phyloP scores from a whole-genome alignment of 2,888 invertebrate species.

The Acanthopleura granulata region DNA sequence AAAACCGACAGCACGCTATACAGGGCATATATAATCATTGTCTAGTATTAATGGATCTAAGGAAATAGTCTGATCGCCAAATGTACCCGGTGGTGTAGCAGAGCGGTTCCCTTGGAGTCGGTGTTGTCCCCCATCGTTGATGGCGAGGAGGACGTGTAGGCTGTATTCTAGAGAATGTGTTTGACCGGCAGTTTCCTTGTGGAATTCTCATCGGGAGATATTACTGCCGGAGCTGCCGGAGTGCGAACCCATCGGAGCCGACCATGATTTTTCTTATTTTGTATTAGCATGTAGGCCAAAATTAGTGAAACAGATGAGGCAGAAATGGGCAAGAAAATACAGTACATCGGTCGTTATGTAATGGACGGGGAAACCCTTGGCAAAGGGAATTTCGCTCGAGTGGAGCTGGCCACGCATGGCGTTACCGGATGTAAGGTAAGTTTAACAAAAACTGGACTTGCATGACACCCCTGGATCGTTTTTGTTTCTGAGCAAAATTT shows the following conservation, averaged over 20 bases:
- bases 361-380: conserved; percentile 80
- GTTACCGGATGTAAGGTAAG: conserved; percentile 79
- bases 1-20: too few relatives aligned
- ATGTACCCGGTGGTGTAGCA: too few relatives aligned
- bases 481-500: too few relatives aligned
- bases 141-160: too few relatives aligned
- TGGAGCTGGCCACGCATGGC: conserved; percentile 81
- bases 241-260: neutral
- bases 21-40: too few relatives aligned
- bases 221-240: neutral
- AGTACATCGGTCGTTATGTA: conserved; percentile 78
- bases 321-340: conserved; percentile 69
- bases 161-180: neutral
- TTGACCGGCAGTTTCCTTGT: neutral
- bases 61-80: too few relatives aligned
- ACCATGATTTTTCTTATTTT: neutral
- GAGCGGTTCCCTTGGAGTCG: too few relatives aligned
- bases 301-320: conserved; percentile 22
- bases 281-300: conserved; percentile 13
- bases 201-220: neutral
- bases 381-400: conserved; percentile 83
- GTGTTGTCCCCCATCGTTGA: too few relatives aligned
- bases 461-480: neutral
- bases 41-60: too few relatives aligned
- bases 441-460: neutral